Conservation (phyloP, 2,888 invertebrate genomes). For the Drosophila fungiperda region DNA sequence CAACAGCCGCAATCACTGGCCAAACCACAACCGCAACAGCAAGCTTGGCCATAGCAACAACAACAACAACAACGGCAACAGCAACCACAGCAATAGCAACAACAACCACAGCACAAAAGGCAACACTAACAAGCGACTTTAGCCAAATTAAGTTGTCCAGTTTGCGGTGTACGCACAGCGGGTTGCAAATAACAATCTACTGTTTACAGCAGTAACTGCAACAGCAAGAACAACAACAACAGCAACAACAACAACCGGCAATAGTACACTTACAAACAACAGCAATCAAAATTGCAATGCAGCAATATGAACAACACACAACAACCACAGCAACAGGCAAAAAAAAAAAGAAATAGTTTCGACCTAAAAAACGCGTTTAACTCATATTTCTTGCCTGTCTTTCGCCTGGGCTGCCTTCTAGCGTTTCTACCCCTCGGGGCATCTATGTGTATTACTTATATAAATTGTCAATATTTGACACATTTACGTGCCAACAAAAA, state of each 20-base stretch:
- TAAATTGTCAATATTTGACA: slow-evolving; percentile 81
- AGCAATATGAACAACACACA: slow-evolving; percentile 44
- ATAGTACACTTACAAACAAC: slow-evolving; percentile 56
- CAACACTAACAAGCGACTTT: slow-evolving; percentile 79
- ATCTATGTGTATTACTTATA: slow-evolving; percentile 60
- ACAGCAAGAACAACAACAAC: slow-evolving; percentile 21
- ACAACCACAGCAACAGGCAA: slow-evolving; percentile 30
- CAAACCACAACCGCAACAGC: slow-evolving; percentile 46
- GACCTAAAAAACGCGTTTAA: slow-evolving; percentile 77
- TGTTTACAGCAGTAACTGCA: slow-evolving; percentile 72
- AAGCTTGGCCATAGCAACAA: slow-evolving; percentile 27
- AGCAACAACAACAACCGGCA: slow-evolving; percentile 39
- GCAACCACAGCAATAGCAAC: background rate
- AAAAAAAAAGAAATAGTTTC: slow-evolving; percentile 46
- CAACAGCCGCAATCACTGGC: slow-evolving; percentile 46
- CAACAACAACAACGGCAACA: slow-evolving; percentile 14
- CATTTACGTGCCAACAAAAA: slow-evolving; percentile 70
- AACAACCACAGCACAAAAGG: slow-evolving; percentile 26
- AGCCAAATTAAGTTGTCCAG: slow-evolving; percentile 81
- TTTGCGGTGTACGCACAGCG: slow-evolving; percentile 81
- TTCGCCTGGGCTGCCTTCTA: slow-evolving; percentile 37
- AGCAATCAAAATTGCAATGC: slow-evolving; percentile 68
- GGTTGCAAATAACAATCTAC: slow-evolving; percentile 80
- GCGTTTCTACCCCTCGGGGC: slow-evolving; percentile 4
- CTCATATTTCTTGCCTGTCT: slow-evolving; percentile 75